A percentile compares a stretch with the other conserved stretches of the same genome.
These are phyloP conservation scores for Tichodroma muraria DNA, from an alignment of 2,113 vertebrate genomes.

Conservation along the genomic window DNA sequence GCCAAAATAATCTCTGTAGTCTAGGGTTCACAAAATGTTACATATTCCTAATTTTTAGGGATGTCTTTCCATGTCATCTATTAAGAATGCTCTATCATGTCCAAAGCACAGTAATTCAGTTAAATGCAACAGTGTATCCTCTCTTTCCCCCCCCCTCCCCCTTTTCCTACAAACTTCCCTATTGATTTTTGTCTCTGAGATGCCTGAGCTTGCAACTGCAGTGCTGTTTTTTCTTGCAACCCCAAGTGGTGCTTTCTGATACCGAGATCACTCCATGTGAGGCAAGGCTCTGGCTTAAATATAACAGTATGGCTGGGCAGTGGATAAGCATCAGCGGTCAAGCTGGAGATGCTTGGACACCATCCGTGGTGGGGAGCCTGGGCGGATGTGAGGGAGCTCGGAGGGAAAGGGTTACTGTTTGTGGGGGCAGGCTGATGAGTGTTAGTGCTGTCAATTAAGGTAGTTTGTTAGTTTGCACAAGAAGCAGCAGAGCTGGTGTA, in stretches of 20 bases:
- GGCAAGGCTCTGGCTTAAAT: not conserved
- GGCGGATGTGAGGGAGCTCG: accelerated
- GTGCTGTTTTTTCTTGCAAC: not conserved
- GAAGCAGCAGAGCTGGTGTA: not conserved
- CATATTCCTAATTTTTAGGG: not conserved
- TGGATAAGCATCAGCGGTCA: not conserved
- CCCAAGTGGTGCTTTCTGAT: not conserved
- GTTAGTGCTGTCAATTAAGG: not conserved
- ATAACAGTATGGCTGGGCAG: not conserved
- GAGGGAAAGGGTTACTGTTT: not conserved
- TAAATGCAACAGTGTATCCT: not conserved
- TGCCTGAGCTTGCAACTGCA: not conserved
- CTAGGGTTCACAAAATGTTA: not conserved
- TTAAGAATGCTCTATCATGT: not conserved
- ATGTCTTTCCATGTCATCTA: not conserved
- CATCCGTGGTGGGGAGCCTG: accelerated
- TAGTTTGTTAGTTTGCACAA: not conserved
- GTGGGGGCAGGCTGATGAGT: not conserved
- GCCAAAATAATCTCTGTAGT: not conserved
- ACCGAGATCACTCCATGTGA: not conserved
- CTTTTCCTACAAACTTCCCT: not conserved
- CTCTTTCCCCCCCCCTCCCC: not conserved
- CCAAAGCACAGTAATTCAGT: not conserved
- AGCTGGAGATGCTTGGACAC: not conserved
- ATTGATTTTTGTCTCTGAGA: not conserved